Evolutionary conservation across 2,113 vertebrate species (phyloP), one percentile per base, ranked within the genome.

Genomic region (Cervus canadensis): DNA sequence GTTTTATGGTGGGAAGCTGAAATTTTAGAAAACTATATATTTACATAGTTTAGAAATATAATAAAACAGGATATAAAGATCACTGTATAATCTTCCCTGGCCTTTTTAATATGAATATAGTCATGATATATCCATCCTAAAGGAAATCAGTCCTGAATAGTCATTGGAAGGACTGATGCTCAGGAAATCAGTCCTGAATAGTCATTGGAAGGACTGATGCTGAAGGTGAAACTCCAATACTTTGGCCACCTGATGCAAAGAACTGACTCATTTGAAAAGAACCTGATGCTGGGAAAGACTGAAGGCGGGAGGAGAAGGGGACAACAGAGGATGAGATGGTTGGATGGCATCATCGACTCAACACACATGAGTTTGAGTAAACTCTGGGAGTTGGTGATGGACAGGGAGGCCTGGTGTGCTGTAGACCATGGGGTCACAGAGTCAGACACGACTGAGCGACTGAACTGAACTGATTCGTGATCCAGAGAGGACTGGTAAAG

Each of bases 101-200:
- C 26, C 40, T 81, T 96, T 92, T 14, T 56, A 96, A 88, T 93
- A 89, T 81, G 78, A 96, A 74, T 87, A 95, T 67, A 82, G 71
- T 89, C 19, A 71, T 6, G n/a, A 71, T 50, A 50, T 50, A 50
- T 36, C 67, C n/a, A 71, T 71, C 67, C n/a, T 36, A 71, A 71
- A 71, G 67, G 17, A 36, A 71, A 71, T 71, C 67, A 71, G n/a
- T 71, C n/a, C n/a, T 71, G 19, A 36, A 71, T 71, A 36, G 21
- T 36, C 67, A 23, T 6, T 71, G 67, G 67, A 71, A 71, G 67
- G n/a, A 36, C 67, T 71, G 67, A 71, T 40, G 67, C n/a, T 71
- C 40, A 40, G 40, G 40, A 40, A 40, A 40, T 40, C 40, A 40
- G 40, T 40, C 40, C 40, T 40, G 40, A 40, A 4, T 40, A 4